Evolutionary conservation across 2,797 vertebrate genomes (phyloP).

Genomic region (Coendou prehensilis): DNA sequence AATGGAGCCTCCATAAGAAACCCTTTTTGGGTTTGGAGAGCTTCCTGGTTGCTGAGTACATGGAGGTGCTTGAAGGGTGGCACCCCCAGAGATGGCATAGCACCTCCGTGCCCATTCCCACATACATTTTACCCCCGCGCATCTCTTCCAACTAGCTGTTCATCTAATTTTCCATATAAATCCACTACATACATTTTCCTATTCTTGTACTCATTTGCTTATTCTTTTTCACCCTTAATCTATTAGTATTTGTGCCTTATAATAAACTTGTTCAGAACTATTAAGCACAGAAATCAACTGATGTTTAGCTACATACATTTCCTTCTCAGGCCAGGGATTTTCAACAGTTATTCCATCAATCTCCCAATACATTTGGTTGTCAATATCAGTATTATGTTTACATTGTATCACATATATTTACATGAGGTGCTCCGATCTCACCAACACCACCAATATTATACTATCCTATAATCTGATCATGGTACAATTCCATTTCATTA

Average conservation of each 20-base stretch:
- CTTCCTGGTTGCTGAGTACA: background rate
- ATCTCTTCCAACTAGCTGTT: background rate
- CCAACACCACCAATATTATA: background rate
- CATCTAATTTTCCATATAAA: background rate
- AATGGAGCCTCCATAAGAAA: background rate
- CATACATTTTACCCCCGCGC: background rate
- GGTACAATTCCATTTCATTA: background rate
- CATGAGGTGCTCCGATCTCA: background rate
- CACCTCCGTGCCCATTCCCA: background rate
- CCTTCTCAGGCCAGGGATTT: background rate
- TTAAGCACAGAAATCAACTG: background rate
- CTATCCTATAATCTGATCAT: background rate
- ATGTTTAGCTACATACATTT: background rate
- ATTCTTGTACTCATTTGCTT: background rate
- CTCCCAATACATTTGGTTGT: background rate
- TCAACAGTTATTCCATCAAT: background rate
- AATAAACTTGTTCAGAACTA: background rate
- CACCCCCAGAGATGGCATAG: background rate
- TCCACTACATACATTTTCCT: background rate
- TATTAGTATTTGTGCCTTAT: background rate
- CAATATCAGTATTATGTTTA: background rate
- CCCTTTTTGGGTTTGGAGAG: background rate
- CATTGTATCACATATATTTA: background rate
- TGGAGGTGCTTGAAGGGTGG: background rate
- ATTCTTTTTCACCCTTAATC: background rate